These are phyloP conservation scores for Fistularia commersonii DNA, from an alignment of 2,797 vertebrate species.

Conservation along the genomic window DNA sequence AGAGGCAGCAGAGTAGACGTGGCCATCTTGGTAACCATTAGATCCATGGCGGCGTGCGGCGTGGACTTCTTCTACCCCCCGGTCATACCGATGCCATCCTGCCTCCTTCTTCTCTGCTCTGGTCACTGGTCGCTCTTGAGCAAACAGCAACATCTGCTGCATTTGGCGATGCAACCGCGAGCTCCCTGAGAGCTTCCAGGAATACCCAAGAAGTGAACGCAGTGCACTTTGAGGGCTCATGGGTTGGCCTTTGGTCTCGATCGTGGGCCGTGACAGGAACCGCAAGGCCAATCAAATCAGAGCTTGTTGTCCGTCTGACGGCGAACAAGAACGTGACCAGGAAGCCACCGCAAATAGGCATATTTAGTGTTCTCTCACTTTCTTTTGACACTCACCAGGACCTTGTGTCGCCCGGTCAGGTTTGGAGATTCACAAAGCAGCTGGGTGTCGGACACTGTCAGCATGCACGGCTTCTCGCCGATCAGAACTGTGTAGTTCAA, in stretches of 20 bases:
- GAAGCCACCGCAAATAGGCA: slow-evolving; percentile 23
- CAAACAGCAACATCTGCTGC: too few relatives aligned
- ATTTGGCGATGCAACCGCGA: too few relatives aligned
- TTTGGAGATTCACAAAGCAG: slow-evolving; percentile 95
- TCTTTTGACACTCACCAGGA: slow-evolving; percentile 85
- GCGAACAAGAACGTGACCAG: slow-evolving; percentile 34
- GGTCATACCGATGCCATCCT: too few relatives aligned
- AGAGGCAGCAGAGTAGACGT: too few relatives aligned
- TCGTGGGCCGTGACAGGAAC: slow-evolving; percentile 59
- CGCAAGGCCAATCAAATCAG: slow-evolving; percentile 56
- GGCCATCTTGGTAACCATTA: too few relatives aligned
- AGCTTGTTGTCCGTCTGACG: slow-evolving; percentile 35
- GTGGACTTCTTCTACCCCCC: too few relatives aligned
- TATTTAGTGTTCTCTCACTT: neutral
- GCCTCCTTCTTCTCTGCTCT: too few relatives aligned
- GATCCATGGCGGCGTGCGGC: too few relatives aligned
- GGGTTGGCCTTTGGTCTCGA: slow-evolving; percentile 68
- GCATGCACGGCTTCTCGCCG: slow-evolving; percentile 88
- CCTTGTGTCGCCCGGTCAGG: slow-evolving; percentile 92
- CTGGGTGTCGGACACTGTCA: slow-evolving; percentile 94
- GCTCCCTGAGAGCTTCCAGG: too few relatives aligned
- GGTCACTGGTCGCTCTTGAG: too few relatives aligned
- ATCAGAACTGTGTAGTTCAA: slow-evolving; percentile 95
- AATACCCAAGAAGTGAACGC: too few relatives aligned
- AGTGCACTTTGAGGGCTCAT: slow-evolving; percentile 50